A percentile compares a stretch with the other conserved stretches of the same genome.
phyloP scores from a whole-genome alignment of 2,797 vertebrate genomes.

The Poeciliopsis infans region DNA sequence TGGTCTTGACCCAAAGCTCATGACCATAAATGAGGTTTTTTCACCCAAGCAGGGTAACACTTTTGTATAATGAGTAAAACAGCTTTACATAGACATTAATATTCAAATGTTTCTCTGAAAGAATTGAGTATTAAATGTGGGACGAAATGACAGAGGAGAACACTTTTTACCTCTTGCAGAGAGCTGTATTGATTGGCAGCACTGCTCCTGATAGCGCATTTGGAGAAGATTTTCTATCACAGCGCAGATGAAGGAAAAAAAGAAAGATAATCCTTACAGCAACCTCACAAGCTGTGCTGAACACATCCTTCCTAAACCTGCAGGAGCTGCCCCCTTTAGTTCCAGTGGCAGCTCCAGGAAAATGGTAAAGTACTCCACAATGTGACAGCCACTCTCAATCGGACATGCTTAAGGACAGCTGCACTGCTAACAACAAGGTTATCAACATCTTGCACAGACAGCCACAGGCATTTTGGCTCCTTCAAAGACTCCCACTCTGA shows the following conservation, averaged over 20 bases:
- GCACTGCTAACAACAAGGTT: slow-evolving; percentile 69
- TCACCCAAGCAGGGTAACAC: no score
- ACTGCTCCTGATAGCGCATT: slow-evolving; percentile 65
- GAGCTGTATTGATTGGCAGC: slow-evolving; percentile 75
- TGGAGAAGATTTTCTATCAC: slow-evolving; percentile 72
- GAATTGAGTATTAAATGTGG: neutral
- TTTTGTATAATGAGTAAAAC: no score
- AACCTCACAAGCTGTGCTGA: slow-evolving; percentile 71
- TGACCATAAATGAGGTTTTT: neutral
- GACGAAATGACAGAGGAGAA: slow-evolving; percentile 48
- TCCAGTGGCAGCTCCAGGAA: slow-evolving; percentile 56
- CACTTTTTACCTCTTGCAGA: slow-evolving; percentile 57
- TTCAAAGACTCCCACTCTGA: slow-evolving; percentile 84
- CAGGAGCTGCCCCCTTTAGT: slow-evolving; percentile 67
- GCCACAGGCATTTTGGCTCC: slow-evolving; percentile 80
- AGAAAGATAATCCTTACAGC: slow-evolving; percentile 73
- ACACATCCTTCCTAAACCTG: slow-evolving; percentile 74
- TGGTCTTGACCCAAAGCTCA: no score
- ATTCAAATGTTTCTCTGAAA: no score
- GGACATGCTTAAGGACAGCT: slow-evolving; percentile 53
- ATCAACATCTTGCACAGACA: slow-evolving; percentile 81
- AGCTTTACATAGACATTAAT: no score
- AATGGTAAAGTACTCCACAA: slow-evolving; percentile 46
- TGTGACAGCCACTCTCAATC: slow-evolving; percentile 63
- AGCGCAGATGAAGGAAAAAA: slow-evolving; percentile 48